Base-by-base conservation (phyloP, 1,140 invertebrate genomes). In the Sycobia sp. region DNA sequence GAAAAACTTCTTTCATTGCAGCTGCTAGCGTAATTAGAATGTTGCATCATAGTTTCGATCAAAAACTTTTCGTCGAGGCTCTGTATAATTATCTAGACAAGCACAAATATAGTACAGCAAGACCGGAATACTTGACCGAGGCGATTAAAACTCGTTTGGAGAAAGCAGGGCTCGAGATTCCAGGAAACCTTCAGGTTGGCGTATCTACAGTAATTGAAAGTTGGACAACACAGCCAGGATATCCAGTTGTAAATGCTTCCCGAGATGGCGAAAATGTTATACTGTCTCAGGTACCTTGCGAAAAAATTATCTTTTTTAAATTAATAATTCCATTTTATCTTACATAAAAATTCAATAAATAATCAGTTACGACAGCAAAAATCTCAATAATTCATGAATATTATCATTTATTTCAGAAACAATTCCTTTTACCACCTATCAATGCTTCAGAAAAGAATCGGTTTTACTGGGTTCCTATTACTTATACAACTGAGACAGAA, bases 151-250 rank as follows among this genome's bases (percentile, higher is more conserved):
- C 71, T 38, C 78, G 25, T 13, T n/a, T 50, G 2, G 38, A 43
- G n/a, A 32, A 32, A 11, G 49, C 41, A 20, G 14, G 7, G 1
- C 0, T 29, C 5, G 0, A 63, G 13, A 3, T 41, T 0, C 16
- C 18, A 7, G 39, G 59, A 5, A 0, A n/a, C 14, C 2, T 36
- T 23, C 0, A 9, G 25, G 36, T 47, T 16, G 23, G n/a, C 61
- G 9, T 67, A 2, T 62, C 83, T 75, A 79, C 71, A 43, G 76
- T 89, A 1, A 86, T 91, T 74, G 81, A 86, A 7, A 87, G 83
- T 44, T 94, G 91, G 88, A 88, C 87, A 0, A 78, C 86, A 23
- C 86, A 91, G 69, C 79, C 86, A 53, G 91, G 91, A 22, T 90
- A 89, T 69, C 92, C 92, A 0, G 81, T 93, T 9, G 76, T 91